A percentile compares a stretch with the other conserved stretches of the same genome.
Conservation (phyloP, 2,888 invertebrate genomes). For the Aricia artaxerxes region DNA sequence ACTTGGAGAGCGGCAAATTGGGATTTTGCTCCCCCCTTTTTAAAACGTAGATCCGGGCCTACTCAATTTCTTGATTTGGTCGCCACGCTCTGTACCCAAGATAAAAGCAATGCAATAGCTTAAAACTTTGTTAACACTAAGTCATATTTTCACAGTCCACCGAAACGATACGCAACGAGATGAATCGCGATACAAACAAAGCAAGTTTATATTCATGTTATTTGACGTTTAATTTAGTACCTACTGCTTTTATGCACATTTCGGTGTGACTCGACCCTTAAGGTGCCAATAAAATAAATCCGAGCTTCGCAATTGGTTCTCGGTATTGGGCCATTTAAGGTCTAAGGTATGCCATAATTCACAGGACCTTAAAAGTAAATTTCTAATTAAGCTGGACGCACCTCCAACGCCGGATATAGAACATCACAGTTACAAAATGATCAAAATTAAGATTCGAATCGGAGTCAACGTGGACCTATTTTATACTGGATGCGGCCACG, state of each 20-base stretch:
- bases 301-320: conserved; percentile 66
- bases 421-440: conserved; percentile 56
- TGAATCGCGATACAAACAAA: no score
- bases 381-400: conserved; percentile 69
- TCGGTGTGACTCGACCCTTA: conserved; percentile 37
- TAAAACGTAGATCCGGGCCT: no score
- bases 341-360: conserved; percentile 69
- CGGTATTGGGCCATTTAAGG: conserved; percentile 64
- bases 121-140: conserved; percentile 36
- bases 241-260: not conserved
- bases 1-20: no score
- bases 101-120: no score
- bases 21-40: no score
- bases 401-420: conserved; percentile 50
- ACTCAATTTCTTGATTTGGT: no score
- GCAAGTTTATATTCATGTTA: not conserved
- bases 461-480: conserved; percentile 5
- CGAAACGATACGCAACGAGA: no score
- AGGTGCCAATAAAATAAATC: conserved; percentile 65
- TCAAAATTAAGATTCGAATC: conserved; percentile 55
- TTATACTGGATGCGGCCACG: not conserved
- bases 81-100: no score
- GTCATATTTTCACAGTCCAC: no score
- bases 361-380: conserved; percentile 63
- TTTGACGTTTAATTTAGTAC: not conserved